These are phyloP conservation scores for Deilephila elpenor DNA, from an alignment of 2,888 invertebrate species.

Conservation along the genomic window DNA sequence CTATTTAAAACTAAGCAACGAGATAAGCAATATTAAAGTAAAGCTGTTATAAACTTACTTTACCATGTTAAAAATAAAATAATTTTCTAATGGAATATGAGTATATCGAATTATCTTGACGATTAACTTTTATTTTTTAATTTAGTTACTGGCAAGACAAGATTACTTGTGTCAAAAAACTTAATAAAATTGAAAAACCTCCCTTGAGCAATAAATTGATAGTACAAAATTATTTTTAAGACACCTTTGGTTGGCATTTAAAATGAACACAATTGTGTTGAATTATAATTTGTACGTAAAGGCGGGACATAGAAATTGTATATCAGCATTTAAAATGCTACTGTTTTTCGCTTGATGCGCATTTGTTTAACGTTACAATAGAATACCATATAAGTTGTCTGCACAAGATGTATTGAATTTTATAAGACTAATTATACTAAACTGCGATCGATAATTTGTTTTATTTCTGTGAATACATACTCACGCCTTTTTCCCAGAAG, in stretches of 20 bases:
- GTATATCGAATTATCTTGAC: no score
- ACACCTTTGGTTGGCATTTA: neutral
- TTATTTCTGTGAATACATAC: neutral
- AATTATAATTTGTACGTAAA: neutral
- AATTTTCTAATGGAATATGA: no score
- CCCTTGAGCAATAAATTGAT: no score
- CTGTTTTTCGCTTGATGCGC: conserved; percentile 56
- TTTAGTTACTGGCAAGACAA: no score
- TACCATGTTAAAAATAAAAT: no score
- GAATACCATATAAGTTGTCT: conserved; percentile 63
- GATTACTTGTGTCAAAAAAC: no score
- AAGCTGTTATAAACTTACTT: no score
- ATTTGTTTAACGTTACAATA: conserved; percentile 52
- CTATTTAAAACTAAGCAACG: no score
- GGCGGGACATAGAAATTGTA: conserved; percentile 48
- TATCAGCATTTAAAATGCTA: conserved; percentile 67
- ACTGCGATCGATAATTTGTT: conserved; percentile 58
- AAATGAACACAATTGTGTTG: neutral
- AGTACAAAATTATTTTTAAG: neutral
- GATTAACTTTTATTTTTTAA: no score
- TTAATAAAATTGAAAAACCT: no score
- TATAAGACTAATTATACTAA: conserved; percentile 77
- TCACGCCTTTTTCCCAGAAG: no score
- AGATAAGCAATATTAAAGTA: no score
- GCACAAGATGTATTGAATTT: conserved; percentile 74